phyloP scores from a whole-genome alignment of 2,888 invertebrate genomes.

The Diarsia rubi region DNA sequence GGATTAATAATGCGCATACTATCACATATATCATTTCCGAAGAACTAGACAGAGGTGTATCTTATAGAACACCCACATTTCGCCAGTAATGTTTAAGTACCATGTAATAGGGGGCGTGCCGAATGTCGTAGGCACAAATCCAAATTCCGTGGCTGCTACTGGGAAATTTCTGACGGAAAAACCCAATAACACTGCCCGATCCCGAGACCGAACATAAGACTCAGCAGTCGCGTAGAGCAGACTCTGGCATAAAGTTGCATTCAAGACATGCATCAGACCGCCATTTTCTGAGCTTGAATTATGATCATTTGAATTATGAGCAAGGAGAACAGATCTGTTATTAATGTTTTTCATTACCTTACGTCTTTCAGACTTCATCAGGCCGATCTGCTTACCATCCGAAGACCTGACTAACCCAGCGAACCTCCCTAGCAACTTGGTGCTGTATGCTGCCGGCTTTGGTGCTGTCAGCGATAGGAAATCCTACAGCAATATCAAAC shows the following conservation, averaged over 20 bases:
- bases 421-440: constrained; percentile 39
- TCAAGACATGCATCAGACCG: not conserved
- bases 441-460: constrained; percentile 67
- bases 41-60: no score
- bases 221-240: no score
- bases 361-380: constrained; percentile 60
- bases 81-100: no score
- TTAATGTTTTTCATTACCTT: not conserved
- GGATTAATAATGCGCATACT: not conserved
- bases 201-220: no score
- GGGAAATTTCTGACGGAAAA: no score
- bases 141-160: no score
- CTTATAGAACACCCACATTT: no score
- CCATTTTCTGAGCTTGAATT: not conserved
- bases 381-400: constrained; percentile 61
- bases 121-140: no score
- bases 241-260: not conserved
- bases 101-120: no score
- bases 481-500: constrained; percentile 72
- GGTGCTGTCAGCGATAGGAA: constrained; percentile 69
- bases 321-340: not conserved
- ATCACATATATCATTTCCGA: no score
- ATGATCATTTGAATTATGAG: not conserved
- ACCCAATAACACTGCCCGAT: no score
- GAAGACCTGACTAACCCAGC: constrained; percentile 49